Evolutionary conservation across 2,797 vertebrate species (phyloP).

Genomic region (Cyclopterus lumpus): DNA sequence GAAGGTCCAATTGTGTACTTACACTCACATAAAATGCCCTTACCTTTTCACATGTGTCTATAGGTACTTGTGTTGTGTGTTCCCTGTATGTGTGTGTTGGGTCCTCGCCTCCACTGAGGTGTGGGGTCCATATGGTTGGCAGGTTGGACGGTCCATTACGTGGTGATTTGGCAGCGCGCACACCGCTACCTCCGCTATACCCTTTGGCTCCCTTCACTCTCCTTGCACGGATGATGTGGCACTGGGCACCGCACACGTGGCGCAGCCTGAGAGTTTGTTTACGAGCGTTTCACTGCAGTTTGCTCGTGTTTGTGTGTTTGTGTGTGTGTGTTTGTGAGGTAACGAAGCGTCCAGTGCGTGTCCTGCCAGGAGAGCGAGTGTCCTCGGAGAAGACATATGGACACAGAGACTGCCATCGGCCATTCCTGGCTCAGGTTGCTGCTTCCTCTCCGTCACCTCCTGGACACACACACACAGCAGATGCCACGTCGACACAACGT

Average conservation of each 20-base stretch:
- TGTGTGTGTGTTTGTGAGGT: constrained; percentile 26
- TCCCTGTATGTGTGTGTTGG: constrained; percentile 8
- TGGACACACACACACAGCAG: constrained; percentile 60
- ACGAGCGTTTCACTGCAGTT: constrained; percentile 25
- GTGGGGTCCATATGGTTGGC: constrained; percentile 63
- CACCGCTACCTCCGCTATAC: constrained; percentile 49
- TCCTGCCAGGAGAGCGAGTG: constrained; percentile 61
- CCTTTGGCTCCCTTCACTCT: constrained; percentile 47
- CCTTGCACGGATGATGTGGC: constrained; percentile 51
- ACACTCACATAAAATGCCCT: background rate
- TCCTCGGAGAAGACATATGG: constrained; percentile 68
- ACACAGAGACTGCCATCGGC: constrained; percentile 39
- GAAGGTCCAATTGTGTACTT: background rate
- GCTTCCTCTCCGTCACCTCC: constrained; percentile 57
- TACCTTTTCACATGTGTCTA: constrained; percentile 8
- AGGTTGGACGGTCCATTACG: constrained; percentile 66
- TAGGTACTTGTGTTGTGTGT: background rate
- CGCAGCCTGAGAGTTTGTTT: constrained; percentile 41
- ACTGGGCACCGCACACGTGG: constrained; percentile 8
- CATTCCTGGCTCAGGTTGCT: constrained; percentile 68
- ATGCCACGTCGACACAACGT: constrained; percentile 45
- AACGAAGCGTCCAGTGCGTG: constrained; percentile 57
- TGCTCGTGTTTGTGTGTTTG: constrained; percentile 16
- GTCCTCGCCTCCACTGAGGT: constrained; percentile 28
- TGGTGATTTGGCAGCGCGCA: constrained; percentile 69